A percentile compares a stretch with the other conserved stretches of the same genome.
These are phyloP conservation scores for Ophion ventricosus DNA, from an alignment of 2,888 invertebrate genomes.

Conservation along the genomic window DNA sequence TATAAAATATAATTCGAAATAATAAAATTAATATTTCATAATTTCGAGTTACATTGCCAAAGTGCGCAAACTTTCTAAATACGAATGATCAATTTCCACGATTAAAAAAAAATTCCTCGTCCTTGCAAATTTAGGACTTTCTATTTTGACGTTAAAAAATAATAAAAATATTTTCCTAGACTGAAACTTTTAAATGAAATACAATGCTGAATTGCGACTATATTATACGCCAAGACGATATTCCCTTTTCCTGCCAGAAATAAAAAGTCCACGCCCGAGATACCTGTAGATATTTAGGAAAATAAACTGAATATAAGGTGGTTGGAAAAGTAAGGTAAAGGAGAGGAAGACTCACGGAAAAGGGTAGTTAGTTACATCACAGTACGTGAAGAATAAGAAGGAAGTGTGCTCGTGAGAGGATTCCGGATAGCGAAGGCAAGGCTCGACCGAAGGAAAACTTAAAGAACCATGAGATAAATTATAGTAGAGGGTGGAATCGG, in stretches of 20 bases:
- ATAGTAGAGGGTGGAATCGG: constrained; percentile 52
- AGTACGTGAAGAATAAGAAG: constrained; percentile 33
- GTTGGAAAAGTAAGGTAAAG: constrained; percentile 2
- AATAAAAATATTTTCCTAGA: too few relatives aligned
- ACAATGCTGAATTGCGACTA: too few relatives aligned
- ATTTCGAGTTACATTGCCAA: too few relatives aligned
- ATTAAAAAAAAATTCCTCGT: too few relatives aligned
- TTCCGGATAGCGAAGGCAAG: constrained; percentile 37
- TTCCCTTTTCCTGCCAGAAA: neutral
- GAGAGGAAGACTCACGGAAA: constrained; percentile 8
- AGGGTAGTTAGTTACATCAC: constrained; percentile 30
- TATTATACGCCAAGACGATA: neutral
- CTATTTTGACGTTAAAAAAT: too few relatives aligned
- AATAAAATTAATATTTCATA: too few relatives aligned
- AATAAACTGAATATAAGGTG: constrained; percentile 36
- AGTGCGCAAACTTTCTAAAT: too few relatives aligned
- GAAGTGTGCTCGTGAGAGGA: constrained; percentile 41
- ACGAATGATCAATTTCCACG: too few relatives aligned
- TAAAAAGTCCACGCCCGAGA: neutral
- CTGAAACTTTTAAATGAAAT: too few relatives aligned
- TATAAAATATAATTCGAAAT: too few relatives aligned
- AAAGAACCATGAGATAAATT: constrained; percentile 51
- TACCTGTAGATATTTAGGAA: constrained; percentile 8
- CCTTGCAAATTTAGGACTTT: too few relatives aligned
- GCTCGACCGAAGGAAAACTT: constrained; percentile 38